phyloP scores from a whole-genome alignment of 64 coral and sea anemone genomes.

The Stylophora pistillata region DNA sequence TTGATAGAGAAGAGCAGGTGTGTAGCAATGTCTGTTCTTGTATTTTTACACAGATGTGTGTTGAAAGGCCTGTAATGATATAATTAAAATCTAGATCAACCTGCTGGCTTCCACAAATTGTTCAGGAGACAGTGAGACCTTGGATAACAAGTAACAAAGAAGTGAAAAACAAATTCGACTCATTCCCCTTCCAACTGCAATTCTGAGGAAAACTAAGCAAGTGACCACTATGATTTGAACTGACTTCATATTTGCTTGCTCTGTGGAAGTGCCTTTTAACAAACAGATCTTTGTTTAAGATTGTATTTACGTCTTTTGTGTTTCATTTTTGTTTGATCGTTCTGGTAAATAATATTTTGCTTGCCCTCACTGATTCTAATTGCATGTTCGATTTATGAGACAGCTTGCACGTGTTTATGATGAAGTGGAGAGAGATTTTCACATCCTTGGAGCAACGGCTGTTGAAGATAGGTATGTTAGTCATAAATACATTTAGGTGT shows the following conservation, averaged over 20 bases:
- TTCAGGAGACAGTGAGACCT: too few relatives aligned
- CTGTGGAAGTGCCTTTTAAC: too few relatives aligned
- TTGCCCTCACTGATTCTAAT: background rate
- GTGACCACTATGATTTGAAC: too few relatives aligned
- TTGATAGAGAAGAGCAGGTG: constrained; percentile 90
- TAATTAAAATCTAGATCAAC: background rate
- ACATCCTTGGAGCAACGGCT: constrained; percentile 91
- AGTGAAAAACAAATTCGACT: too few relatives aligned
- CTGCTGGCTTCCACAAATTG: too few relatives aligned
- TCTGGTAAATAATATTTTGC: background rate
- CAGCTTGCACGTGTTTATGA: constrained; percentile 95
- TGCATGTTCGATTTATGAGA: background rate
- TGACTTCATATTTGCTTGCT: too few relatives aligned
- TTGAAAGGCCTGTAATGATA: background rate
- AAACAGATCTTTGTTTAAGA: too few relatives aligned
- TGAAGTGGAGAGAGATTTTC: constrained; percentile 79
- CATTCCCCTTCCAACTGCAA: too few relatives aligned
- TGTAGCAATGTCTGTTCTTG: background rate
- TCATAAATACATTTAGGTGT: background rate
- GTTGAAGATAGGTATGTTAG: constrained; percentile 90
- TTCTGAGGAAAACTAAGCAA: too few relatives aligned
- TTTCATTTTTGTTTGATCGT: too few relatives aligned
- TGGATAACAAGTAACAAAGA: too few relatives aligned
- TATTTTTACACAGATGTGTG: background rate
- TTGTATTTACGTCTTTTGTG: too few relatives aligned